These are phyloP conservation scores for Diloba caeruleocephala DNA, from an alignment of 2,888 invertebrate genomes.

Conservation along the genomic window DNA sequence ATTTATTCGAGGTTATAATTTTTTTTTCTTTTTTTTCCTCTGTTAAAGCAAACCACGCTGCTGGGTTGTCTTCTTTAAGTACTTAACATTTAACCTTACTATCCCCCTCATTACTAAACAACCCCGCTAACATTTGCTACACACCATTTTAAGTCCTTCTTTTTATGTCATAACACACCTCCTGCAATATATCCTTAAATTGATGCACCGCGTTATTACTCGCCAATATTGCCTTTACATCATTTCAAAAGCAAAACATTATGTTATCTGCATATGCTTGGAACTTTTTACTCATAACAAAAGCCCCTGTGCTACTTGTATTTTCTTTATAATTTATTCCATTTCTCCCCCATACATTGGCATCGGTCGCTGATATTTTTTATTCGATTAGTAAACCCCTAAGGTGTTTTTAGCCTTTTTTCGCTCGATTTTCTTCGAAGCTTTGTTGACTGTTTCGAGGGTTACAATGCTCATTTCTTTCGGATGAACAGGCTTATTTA, in stretches of 20 bases:
- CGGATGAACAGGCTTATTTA: slow-evolving; percentile 87
- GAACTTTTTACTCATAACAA: slow-evolving; percentile 83
- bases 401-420: slow-evolving; percentile 90
- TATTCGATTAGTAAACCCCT: slow-evolving; percentile 90
- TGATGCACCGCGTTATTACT: slow-evolving; percentile 61
- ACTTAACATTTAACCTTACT: slow-evolving; percentile 5
- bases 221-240: slow-evolving; percentile 69
- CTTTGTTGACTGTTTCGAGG: slow-evolving; percentile 88
- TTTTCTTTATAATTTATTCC: slow-evolving; percentile 89
- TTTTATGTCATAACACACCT: slow-evolving; percentile 45
- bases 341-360: slow-evolving; percentile 87
- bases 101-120: slow-evolving; percentile 3
- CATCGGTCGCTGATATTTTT: slow-evolving; percentile 90
- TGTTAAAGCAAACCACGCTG: background rate
- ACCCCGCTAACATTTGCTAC: slow-evolving; percentile 7
- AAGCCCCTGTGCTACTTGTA: slow-evolving; percentile 85
- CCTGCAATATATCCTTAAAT: slow-evolving; percentile 43
- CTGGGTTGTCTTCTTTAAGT: slow-evolving; percentile 1
- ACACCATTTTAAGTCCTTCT: slow-evolving; percentile 18
- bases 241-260: slow-evolving; percentile 74
- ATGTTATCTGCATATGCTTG: slow-evolving; percentile 82
- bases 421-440: slow-evolving; percentile 89
- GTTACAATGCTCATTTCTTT: slow-evolving; percentile 87
- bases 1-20: too few relatives aligned
- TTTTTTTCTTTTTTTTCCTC: too few relatives aligned